Evolutionary conservation across 2,113 vertebrate species (phyloP).

Genomic region (Bubalus kerabau): DNA sequence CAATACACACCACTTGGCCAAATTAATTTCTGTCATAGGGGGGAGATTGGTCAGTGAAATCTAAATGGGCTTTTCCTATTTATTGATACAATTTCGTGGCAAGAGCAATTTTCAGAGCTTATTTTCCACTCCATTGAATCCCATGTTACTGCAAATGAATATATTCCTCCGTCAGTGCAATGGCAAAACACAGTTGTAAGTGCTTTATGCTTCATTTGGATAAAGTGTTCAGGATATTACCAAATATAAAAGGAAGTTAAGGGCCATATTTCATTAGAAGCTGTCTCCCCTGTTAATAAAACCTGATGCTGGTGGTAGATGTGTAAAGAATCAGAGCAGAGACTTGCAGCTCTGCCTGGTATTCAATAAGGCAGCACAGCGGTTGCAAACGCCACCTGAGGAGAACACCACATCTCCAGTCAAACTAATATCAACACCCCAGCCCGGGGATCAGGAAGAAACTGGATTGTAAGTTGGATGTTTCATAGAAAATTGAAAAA

Average conservation of each 20-base stretch:
- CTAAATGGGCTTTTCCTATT: constrained; percentile 76
- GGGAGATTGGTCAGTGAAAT: constrained; percentile 76
- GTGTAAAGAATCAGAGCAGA: constrained; percentile 38
- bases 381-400: background rate
- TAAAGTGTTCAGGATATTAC: constrained; percentile 81
- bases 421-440: background rate
- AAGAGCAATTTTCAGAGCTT: constrained; percentile 82
- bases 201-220: constrained; percentile 87
- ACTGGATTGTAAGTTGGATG: background rate
- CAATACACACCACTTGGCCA: constrained; percentile 46
- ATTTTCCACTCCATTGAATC: constrained; percentile 85
- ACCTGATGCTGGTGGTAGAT: constrained; percentile 60
- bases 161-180: constrained; percentile 80
- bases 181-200: constrained; percentile 84
- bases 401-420: background rate
- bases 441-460: background rate
- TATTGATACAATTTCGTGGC: constrained; percentile 77
- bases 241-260: constrained; percentile 82
- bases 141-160: constrained; percentile 84
- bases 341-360: constrained; percentile 44
- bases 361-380: background rate
- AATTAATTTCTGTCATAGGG: constrained; percentile 77
- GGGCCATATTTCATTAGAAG: constrained; percentile 81
- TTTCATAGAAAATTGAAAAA: constrained; percentile 28
- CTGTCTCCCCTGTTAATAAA: constrained; percentile 74